These are phyloP conservation scores for Pontoporia blainvillei DNA, from an alignment of 2,113 vertebrate genomes.

Conservation along the genomic window DNA sequence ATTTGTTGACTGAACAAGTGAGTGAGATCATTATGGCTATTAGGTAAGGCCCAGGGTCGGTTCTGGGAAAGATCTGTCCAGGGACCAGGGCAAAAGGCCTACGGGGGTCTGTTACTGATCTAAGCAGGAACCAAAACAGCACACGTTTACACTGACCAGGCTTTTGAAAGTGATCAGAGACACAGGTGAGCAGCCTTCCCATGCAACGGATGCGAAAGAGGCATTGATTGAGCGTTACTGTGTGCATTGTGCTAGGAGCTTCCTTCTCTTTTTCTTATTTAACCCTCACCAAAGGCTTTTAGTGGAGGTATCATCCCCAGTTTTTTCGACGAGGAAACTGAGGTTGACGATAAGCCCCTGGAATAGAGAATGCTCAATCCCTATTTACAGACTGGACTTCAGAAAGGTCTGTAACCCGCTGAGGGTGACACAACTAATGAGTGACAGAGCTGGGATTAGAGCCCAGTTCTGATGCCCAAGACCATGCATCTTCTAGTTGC, in stretches of 20 bases:
- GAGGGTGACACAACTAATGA: background rate
- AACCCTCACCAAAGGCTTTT: background rate
- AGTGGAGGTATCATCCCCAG: background rate
- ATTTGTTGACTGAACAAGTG: background rate
- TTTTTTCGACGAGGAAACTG: background rate
- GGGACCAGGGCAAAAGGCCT: background rate
- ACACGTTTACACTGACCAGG: too few relatives aligned
- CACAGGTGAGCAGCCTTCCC: background rate
- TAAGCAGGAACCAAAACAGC: background rate
- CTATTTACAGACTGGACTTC: background rate
- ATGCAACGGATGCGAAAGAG: background rate
- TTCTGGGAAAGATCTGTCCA: background rate
- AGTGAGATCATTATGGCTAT: background rate
- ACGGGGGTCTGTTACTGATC: background rate
- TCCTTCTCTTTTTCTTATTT: background rate
- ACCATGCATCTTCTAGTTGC: background rate
- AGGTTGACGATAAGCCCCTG: background rate
- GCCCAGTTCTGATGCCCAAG: too few relatives aligned
- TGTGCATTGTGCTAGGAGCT: background rate
- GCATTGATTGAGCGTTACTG: background rate
- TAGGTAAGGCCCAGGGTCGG: background rate
- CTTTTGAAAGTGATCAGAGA: background rate
- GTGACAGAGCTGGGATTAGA: background rate
- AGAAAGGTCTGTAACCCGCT: background rate
- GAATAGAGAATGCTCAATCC: background rate